phyloP scores from a whole-genome alignment of 1,140 invertebrate species.

The Adoxophyes honmai region DNA sequence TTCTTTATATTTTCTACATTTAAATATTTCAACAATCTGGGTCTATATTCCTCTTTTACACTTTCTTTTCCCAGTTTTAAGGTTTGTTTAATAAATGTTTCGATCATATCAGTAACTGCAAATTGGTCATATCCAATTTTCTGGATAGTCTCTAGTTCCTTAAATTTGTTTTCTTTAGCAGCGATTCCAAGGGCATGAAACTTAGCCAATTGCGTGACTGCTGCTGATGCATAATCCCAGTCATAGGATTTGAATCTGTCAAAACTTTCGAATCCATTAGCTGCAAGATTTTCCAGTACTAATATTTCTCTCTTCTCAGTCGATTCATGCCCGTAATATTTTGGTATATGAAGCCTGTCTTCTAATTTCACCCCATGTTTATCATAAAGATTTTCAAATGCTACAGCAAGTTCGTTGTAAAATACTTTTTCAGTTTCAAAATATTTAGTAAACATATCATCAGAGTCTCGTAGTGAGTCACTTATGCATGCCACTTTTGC shows the following conservation, averaged over 20 bases:
- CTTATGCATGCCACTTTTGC: slow-evolving; percentile 42
- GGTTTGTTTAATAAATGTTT: not conserved
- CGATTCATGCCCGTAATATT: slow-evolving; percentile 18
- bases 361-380: not conserved
- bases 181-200: slow-evolving; percentile 33
- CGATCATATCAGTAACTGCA: not conserved
- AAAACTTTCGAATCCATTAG: slow-evolving; percentile 19
- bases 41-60: not conserved
- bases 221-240: slow-evolving; percentile 29
- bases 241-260: slow-evolving; percentile 28
- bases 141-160: slow-evolving; percentile 16
- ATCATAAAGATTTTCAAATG: not conserved
- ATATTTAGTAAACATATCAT: not conserved
- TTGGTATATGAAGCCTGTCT: slow-evolving; percentile 16
- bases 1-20: not conserved
- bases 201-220: slow-evolving; percentile 24
- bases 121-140: not conserved
- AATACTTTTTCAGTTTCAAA: slow-evolving; percentile 20
- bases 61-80: not conserved
- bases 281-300: slow-evolving; percentile 28
- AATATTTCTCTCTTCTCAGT: slow-evolving; percentile 21
- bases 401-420: slow-evolving; percentile 7
- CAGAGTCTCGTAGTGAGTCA: slow-evolving; percentile 29
- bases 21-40: not conserved
- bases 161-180: slow-evolving; percentile 11